phyloP scores from a whole-genome alignment of 1,140 invertebrate species.

The Eriosoma lanigerum region DNA sequence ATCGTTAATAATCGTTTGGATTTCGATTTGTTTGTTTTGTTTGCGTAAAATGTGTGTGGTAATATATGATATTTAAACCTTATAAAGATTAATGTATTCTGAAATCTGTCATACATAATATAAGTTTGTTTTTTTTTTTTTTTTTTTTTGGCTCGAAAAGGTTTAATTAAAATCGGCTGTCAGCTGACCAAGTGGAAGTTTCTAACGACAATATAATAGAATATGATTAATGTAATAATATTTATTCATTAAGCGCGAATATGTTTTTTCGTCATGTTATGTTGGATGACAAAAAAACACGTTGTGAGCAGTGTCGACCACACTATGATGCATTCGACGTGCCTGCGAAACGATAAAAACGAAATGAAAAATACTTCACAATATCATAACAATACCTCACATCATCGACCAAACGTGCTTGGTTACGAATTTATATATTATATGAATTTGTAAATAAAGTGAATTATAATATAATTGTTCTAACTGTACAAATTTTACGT shows the following conservation, averaged over 20 bases:
- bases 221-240: background rate
- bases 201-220: conserved; percentile 1
- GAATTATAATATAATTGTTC: too few species aligned
- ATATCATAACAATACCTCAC: conserved; percentile 28
- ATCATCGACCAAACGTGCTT: background rate
- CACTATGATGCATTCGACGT: background rate
- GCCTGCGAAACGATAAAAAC: conserved; percentile 12
- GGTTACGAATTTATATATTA: too few species aligned
- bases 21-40: background rate
- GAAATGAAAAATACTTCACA: conserved; percentile 9
- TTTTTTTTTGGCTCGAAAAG: background rate
- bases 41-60: background rate
- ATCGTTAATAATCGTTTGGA: background rate
- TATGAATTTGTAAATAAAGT: too few species aligned
- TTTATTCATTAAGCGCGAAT: background rate
- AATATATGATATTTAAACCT: too few species aligned
- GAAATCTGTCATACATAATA: too few species aligned
- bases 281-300: background rate
- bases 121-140: too few species aligned
- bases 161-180: background rate
- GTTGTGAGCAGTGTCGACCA: conserved; percentile 9
- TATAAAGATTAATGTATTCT: too few species aligned
- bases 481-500: too few species aligned
- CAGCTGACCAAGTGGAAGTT: background rate
- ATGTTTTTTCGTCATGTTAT: background rate